Percentiles rank a stretch among this genome's conserved stretches.
Conservation (phyloP, 2,888 invertebrate species). For the Tachina lurida region DNA sequence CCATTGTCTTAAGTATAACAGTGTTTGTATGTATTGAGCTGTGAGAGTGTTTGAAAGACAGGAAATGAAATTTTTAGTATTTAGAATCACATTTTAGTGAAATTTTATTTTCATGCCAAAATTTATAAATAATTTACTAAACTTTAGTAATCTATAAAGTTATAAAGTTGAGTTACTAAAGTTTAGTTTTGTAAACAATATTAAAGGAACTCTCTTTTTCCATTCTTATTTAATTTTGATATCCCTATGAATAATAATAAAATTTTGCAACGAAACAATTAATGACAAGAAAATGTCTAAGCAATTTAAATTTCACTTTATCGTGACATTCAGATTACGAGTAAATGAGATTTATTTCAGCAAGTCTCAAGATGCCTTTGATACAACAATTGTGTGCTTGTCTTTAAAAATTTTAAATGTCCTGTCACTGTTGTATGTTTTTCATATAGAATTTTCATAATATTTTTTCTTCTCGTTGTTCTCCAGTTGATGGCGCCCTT, state of each 20-base stretch:
- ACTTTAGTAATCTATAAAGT: constrained; percentile 52
- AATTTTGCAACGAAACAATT: neutral
- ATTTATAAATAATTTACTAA: constrained; percentile 59
- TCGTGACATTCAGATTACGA: constrained; percentile 8
- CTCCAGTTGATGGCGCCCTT: neutral
- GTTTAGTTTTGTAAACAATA: neutral
- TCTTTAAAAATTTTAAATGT: too few species aligned
- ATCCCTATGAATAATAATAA: neutral
- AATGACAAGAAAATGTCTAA: neutral
- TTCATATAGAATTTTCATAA: neutral
- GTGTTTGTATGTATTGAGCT: neutral
- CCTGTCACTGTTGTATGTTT: neutral
- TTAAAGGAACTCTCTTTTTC: neutral
- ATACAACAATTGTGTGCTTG: too few species aligned
- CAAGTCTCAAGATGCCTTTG: constrained; percentile 6
- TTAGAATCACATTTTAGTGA: constrained; percentile 29
- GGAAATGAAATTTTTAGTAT: constrained; percentile 32
- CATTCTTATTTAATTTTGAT: neutral
- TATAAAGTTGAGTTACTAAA: constrained; percentile 9
- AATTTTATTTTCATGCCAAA: constrained; percentile 42
- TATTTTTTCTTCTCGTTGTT: neutral
- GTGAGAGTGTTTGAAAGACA: constrained; percentile 13
- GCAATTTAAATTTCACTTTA: neutral
- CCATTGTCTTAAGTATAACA: neutral
- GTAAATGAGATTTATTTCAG: constrained; percentile 4